Conservation (phyloP, 2,888 invertebrate genomes). For the Hirtodrosophila alboralis region DNA sequence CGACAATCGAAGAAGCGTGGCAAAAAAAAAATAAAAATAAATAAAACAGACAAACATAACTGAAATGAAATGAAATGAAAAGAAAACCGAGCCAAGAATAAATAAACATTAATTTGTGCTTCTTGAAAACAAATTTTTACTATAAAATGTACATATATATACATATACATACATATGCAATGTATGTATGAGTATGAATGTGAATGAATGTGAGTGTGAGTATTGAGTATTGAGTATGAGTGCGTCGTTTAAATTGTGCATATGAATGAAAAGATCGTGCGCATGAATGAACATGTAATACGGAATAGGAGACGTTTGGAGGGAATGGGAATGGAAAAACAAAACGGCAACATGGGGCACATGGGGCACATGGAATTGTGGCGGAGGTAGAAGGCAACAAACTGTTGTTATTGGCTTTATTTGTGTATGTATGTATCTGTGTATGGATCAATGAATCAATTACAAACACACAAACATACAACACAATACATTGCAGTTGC, state of each 20-base stretch:
- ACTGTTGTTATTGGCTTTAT: conserved; percentile 31
- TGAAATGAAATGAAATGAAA: conserved; percentile 20
- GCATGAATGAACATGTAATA: conserved; percentile 69
- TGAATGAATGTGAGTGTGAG: conserved; percentile 7
- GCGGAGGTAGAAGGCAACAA: conserved; percentile 17
- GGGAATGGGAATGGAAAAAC: conserved; percentile 1
- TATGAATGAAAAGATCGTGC: conserved; percentile 70
- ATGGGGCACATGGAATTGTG: conserved; percentile 9
- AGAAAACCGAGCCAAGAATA: conserved; percentile 57
- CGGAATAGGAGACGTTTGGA: conserved; percentile 33
- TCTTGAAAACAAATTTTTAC: conserved; percentile 48
- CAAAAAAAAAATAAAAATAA: conserved; percentile 23
- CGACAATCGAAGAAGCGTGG: conserved; percentile 43
- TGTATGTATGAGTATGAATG: conserved; percentile 2
- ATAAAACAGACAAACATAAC: conserved; percentile 1
- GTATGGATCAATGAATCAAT: conserved; percentile 47
- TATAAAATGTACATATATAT: conserved; percentile 44
- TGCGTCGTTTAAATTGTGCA: conserved; percentile 60
- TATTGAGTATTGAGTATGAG: conserved; percentile 11
- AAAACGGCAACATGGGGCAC: conserved; percentile 12
- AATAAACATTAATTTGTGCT: conserved; percentile 58
- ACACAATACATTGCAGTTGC: conserved; percentile 21
- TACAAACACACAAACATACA: conserved; percentile 25
- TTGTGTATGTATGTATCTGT: conserved; percentile 7
- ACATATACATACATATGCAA: no score